phyloP scores from a whole-genome alignment of 2,888 invertebrate species.

The Oscheius sp. region DNA sequence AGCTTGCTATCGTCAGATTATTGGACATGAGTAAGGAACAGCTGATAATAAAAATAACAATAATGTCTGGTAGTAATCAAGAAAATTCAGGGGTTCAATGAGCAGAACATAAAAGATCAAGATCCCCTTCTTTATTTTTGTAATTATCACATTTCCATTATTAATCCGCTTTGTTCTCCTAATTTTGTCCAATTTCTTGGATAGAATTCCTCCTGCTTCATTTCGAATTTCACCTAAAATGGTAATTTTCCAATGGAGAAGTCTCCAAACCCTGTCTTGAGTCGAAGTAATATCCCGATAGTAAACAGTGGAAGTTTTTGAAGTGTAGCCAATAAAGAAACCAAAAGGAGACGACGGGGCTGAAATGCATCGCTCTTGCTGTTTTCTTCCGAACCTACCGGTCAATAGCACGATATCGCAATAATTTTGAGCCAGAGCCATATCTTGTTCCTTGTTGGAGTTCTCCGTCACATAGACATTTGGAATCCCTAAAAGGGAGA shows the following conservation, averaged over 20 bases:
- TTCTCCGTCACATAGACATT: neutral
- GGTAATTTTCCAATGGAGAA: neutral
- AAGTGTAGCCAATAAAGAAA: slow-evolving; percentile 38
- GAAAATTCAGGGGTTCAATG: too few relatives aligned
- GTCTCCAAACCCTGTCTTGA: slow-evolving; percentile 19
- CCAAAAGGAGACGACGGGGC: slow-evolving; percentile 40
- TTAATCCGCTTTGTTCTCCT: neutral
- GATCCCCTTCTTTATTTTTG: too few relatives aligned
- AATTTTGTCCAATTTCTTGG: slow-evolving; percentile 31
- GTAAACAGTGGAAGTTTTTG: slow-evolving; percentile 32
- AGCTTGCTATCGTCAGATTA: too few relatives aligned
- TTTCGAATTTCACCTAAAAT: slow-evolving; percentile 27
- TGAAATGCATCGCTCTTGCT: neutral
- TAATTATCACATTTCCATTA: too few relatives aligned
- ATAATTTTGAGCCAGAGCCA: slow-evolving; percentile 22
- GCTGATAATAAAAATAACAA: too few relatives aligned
- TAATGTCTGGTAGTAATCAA: too few relatives aligned
- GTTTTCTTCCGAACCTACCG: slow-evolving; percentile 14
- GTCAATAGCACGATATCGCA: slow-evolving; percentile 36
- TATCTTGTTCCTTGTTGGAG: neutral
- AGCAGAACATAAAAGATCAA: too few relatives aligned
- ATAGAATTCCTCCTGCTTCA: slow-evolving; percentile 35
- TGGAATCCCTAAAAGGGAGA: neutral
- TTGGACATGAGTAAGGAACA: too few relatives aligned
- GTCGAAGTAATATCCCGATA: slow-evolving; percentile 38